Base-by-base conservation (phyloP, 35 echinoderm and acorn worm genomes). In the Nesometra sesokonis region DNA sequence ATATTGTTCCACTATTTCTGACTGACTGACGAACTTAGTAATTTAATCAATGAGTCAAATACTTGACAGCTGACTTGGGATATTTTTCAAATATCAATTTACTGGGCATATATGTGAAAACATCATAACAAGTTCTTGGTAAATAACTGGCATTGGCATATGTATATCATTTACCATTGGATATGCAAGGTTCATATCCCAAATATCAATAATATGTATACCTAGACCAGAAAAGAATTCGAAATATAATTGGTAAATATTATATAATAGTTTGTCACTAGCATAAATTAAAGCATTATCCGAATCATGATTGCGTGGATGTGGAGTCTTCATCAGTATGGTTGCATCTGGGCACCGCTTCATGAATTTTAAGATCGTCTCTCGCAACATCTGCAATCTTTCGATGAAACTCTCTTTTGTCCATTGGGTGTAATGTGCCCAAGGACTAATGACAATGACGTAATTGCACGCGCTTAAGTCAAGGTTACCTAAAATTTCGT, bases 391-490 rank as follows among this genome's bases (percentile, higher is more conserved):
- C 0, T 32, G 13, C 3, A 47, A 34, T 36, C 84, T 86, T 80
- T 91, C 76, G 0, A 52, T 79, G 35, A 46, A 57, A 31, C 76
- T 37, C 29, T 85, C 77, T 23, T 77, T 76, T n/a, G 84, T 86
- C 89, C 89, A 91, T 35, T 82, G 78, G 7, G 35, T 30, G 35
- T 80, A 91, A 67, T 91, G 89, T 0, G 89, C 89, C 89, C 89
- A 91, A 0, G 84, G 89, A 86, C 84, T 91, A 0, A 91, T 11
- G 0, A 81, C 30, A 32, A 91, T 81, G 27, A 91, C 40, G 32
- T 80, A 47, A 67, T n/a, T 19, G 35, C 88, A 89, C 8, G 52
- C 21, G 23, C 21, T 27, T 11, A 27, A 9, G 23, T 67, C 23
- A 67, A 67, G 35, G 35, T 83, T 39, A 39, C 38, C 81, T 39